Evolutionary conservation across 2,797 vertebrate genomes (phyloP).

Genomic region (Ciconia nigra): DNA sequence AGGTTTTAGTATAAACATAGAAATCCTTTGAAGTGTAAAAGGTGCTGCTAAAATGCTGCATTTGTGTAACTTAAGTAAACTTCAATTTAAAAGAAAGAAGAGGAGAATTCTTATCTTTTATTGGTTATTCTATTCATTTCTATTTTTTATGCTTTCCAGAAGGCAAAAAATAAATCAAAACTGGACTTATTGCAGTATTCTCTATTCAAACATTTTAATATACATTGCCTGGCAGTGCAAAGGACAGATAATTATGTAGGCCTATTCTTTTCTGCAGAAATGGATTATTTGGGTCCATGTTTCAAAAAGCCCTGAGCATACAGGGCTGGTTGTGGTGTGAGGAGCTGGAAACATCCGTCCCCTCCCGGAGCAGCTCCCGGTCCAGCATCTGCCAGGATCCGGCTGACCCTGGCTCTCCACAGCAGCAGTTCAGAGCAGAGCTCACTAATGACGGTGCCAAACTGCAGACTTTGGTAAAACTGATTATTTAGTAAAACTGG

Average conservation of each 20-base stretch:
- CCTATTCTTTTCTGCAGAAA: background rate
- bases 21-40: background rate
- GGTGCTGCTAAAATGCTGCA: background rate
- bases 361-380: background rate
- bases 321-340: background rate
- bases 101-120: background rate
- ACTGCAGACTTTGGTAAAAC: background rate
- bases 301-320: background rate
- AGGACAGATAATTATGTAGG: background rate
- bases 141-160: background rate
- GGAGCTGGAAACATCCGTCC: background rate
- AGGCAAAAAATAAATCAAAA: background rate
- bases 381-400: fast-evolving
- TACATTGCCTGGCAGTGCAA: background rate
- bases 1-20: background rate
- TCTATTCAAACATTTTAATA: background rate
- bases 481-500: background rate
- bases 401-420: background rate
- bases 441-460: fast-evolving
- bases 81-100: background rate
- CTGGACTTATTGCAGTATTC: background rate
- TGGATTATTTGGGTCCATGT: background rate
- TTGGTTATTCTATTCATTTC: background rate
- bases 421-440: background rate
- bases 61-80: background rate